phyloP scores from a whole-genome alignment of 2,888 invertebrate species.

The Drosophila affinis region DNA sequence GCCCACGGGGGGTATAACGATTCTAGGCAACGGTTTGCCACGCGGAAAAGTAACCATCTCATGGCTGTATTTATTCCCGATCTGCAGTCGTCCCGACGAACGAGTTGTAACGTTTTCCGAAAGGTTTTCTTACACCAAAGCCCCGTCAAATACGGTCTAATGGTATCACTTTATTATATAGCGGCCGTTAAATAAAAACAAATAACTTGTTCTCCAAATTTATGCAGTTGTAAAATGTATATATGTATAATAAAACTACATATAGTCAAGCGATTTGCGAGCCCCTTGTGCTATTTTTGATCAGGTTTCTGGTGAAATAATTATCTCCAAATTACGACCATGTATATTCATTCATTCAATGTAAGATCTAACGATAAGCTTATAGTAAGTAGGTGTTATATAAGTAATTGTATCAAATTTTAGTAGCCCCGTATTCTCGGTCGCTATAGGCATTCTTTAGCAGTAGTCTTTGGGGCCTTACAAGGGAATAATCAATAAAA shows the following conservation, averaged over 20 bases:
- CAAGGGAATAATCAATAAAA: too few species aligned
- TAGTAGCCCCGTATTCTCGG: too few species aligned
- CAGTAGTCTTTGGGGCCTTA: too few species aligned
- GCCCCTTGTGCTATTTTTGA: neutral
- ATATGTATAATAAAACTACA: neutral
- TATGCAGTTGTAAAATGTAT: neutral
- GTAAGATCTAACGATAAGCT: too few species aligned
- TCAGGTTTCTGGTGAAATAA: neutral
- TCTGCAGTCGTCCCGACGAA: too few species aligned
- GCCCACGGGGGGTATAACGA: neutral
- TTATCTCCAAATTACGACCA: neutral
- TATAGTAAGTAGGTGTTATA: too few species aligned
- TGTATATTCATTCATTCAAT: too few species aligned
- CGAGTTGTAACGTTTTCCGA: too few species aligned
- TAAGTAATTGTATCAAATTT: too few species aligned
- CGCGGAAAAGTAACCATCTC: slow-evolving; percentile 11
- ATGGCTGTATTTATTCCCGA: too few species aligned
- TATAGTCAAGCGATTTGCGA: neutral
- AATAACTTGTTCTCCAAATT: neutral
- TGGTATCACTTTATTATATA: too few species aligned
- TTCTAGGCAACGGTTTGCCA: slow-evolving; percentile 6
- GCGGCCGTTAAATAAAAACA: neutral
- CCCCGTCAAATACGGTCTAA: neutral
- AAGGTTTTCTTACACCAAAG: neutral
- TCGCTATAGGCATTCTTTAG: too few species aligned